These are phyloP conservation scores for Danaus melanippus DNA, from an alignment of 1,140 invertebrate species.

Conservation along the genomic window DNA sequence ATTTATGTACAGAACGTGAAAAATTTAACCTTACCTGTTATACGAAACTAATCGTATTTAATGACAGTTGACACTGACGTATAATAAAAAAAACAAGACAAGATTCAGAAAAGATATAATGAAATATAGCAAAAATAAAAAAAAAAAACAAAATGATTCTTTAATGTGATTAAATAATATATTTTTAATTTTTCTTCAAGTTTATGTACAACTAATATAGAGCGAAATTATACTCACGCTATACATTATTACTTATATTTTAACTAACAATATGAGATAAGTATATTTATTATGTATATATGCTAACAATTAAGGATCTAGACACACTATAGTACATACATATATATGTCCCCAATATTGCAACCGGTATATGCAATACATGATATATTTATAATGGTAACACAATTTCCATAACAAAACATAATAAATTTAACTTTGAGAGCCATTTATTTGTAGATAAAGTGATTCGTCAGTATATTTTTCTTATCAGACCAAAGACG, in stretches of 20 bases:
- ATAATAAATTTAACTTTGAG: conserved; percentile 1
- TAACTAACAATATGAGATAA: conserved; percentile 60
- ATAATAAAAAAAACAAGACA: too few species aligned
- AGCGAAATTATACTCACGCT: conserved; percentile 44
- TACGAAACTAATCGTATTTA: too few species aligned
- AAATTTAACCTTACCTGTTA: too few species aligned
- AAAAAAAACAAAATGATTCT: too few species aligned
- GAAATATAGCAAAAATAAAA: too few species aligned
- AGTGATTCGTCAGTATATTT: too few species aligned
- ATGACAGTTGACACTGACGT: too few species aligned
- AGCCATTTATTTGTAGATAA: neutral
- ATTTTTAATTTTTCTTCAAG: conserved; percentile 16
- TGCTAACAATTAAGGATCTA: conserved; percentile 52
- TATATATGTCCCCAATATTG: conserved; percentile 26
- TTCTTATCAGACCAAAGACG: too few species aligned
- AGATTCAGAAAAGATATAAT: too few species aligned
- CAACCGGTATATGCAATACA: conserved; percentile 16
- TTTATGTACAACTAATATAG: conserved; percentile 37
- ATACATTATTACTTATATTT: conserved; percentile 42
- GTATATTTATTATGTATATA: conserved; percentile 55
- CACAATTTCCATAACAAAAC: conserved; percentile 1
- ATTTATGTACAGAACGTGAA: too few species aligned
- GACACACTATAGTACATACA: conserved; percentile 42
- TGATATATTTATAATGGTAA: conserved; percentile 7
- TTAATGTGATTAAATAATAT: too few species aligned